phyloP scores from a whole-genome alignment of 2,888 invertebrate species.

The Muscina levida region DNA sequence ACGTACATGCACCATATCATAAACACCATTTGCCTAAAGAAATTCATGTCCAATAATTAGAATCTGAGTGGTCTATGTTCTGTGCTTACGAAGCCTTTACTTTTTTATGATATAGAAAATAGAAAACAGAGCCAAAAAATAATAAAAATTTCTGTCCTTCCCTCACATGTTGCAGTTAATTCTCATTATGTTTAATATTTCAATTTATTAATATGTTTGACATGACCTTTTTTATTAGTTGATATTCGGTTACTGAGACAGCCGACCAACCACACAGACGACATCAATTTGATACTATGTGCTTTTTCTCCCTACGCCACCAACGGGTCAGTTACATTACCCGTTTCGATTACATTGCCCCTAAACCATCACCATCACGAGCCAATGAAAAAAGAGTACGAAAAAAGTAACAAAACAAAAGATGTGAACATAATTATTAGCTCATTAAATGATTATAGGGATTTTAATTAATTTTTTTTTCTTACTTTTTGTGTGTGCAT shows the following conservation, averaged over 20 bases:
- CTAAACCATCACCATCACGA: not conserved
- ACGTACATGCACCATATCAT: too few species aligned
- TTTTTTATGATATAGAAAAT: too few species aligned
- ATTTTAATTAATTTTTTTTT: conserved; percentile 22
- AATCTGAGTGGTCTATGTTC: too few species aligned
- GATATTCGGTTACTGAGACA: conserved; percentile 19
- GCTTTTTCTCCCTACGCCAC: too few species aligned
- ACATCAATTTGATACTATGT: conserved; percentile 1
- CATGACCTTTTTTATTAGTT: conserved; percentile 35
- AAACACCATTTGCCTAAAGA: too few species aligned
- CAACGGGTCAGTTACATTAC: conserved; percentile 2
- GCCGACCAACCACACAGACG: not conserved
- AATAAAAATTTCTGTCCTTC: too few species aligned
- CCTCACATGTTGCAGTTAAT: too few species aligned
- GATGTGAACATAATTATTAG: conserved; percentile 55
- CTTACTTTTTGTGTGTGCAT: not conserved
- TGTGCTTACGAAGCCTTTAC: too few species aligned
- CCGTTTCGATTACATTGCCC: conserved; percentile 17
- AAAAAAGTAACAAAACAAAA: conserved; percentile 32
- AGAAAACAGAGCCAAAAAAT: too few species aligned
- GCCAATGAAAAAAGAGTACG: too few species aligned
- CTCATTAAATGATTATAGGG: conserved; percentile 54
- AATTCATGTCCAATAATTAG: too few species aligned
- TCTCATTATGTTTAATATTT: too few species aligned
- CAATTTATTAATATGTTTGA: conserved; percentile 15